Percentiles rank a stretch among this genome's conserved stretches.
These are phyloP conservation scores for Chaetodon trifasciatus DNA, from an alignment of 2,797 vertebrate species.

Conservation along the genomic window DNA sequence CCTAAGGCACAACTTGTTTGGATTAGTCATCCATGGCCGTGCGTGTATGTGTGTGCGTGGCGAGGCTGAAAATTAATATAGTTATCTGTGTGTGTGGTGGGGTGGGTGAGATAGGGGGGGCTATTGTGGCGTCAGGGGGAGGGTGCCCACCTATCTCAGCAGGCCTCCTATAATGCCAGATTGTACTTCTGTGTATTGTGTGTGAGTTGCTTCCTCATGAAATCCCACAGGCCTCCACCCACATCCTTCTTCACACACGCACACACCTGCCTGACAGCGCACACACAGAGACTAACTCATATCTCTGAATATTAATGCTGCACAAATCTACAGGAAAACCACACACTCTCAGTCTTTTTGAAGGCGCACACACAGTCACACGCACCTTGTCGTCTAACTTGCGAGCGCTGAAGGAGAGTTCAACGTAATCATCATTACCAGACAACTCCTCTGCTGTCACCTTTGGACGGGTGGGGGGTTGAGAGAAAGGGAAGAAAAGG, in stretches of 20 bases:
- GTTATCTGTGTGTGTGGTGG: conserved; percentile 67
- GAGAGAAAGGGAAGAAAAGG: neutral
- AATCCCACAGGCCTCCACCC: conserved; percentile 50
- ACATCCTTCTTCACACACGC: conserved; percentile 13
- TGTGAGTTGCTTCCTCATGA: conserved; percentile 40
- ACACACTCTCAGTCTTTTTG: neutral
- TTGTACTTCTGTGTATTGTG: conserved; percentile 60
- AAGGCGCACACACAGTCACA: conserved; percentile 80
- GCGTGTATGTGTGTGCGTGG: conserved; percentile 30
- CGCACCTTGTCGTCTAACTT: conserved; percentile 98
- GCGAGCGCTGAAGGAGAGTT: conserved; percentile 96
- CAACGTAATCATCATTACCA: conserved; percentile 97
- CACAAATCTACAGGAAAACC: conserved; percentile 25
- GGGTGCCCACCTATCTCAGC: conserved; percentile 57
- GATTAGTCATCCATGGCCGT: conserved; percentile 77
- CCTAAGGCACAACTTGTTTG: conserved; percentile 74
- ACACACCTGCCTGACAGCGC: neutral
- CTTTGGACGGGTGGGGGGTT: conserved; percentile 69
- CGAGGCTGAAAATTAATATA: conserved; percentile 76
- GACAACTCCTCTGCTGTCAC: conserved; percentile 98
- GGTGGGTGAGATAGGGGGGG: conserved; percentile 59
- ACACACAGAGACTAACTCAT: conserved; percentile 11
- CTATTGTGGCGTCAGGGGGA: conserved; percentile 29
- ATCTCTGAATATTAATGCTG: conserved; percentile 41
- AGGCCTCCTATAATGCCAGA: conserved; percentile 58